Evolutionary conservation across 1,140 invertebrate genomes (phyloP), one percentile per base, ranked within the genome.

Genomic region (Periplaneta americana): DNA sequence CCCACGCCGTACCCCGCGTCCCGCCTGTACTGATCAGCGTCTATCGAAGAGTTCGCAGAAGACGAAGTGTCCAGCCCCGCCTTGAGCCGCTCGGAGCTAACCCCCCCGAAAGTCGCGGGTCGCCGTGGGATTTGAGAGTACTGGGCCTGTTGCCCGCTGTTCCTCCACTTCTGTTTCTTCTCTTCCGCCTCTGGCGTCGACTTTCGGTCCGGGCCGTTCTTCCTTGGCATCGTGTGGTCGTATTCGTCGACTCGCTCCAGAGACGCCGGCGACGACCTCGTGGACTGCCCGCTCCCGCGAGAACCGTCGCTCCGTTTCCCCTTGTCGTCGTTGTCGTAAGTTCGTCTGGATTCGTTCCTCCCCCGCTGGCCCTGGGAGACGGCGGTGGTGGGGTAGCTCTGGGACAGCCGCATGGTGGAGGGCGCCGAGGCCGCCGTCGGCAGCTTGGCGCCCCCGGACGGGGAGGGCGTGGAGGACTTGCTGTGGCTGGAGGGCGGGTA

Each of bases 331-430:
- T 76, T 9, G 85, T 85, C 32, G 79, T 36, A 13, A 83, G 83
- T 11, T 85, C 86, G n/a, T 85, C 84, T 78, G 85, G 84, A 32
- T 83, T 48, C 79, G 74, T 75, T 77, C 32, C 80, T 31, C 13
- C 74, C 28, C 32, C 77, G 82, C 17, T 79, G 32, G 22, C 35
- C 33, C 39, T 34, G 34, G 13, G 78, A 75, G 4, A 37, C 90
- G 89, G 8, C 82, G 32, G 82, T 82, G 74, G 88, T 87, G 0
- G 91, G 91, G 83, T 91, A 91, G 83, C 90, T 91, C 82, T 91
- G 90, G 0, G 91, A 92, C 4, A 90, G 84, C 80, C 90, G 88
- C 89, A 92, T 91, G 57, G 84, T 86, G 28, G 82, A 84, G 81
- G 22, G 83, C 8, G 80, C 35, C 22, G 81, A 78, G 11, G 81